Percentiles rank a stretch among this genome's conserved stretches.
These are phyloP conservation scores for Cephus pulcher DNA, from an alignment of 2,888 invertebrate genomes.

Conservation along the genomic window DNA sequence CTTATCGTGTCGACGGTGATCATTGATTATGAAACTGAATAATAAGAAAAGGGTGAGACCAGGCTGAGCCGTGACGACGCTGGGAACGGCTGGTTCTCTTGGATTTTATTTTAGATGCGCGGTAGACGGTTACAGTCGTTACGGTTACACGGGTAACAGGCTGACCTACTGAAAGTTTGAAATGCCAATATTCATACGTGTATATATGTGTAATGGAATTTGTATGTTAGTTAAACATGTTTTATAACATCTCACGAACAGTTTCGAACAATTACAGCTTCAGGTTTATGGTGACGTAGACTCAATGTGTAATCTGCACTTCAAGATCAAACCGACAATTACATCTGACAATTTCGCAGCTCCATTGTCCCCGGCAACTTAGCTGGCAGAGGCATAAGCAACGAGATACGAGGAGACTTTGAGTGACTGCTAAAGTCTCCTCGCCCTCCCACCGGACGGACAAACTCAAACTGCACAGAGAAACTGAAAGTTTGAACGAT, in stretches of 20 bases:
- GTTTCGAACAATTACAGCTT: neutral
- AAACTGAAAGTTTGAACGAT: neutral
- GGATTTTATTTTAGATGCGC: too few species aligned
- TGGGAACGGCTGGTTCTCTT: too few species aligned
- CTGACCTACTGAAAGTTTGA: neutral
- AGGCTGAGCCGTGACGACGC: too few species aligned
- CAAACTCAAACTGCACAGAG: neutral
- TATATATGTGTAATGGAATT: too few species aligned
- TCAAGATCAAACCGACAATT: conserved; percentile 24
- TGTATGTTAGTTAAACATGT: neutral
- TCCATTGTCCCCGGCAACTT: conserved; percentile 15
- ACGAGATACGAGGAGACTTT: neutral
- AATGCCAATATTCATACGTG: neutral
- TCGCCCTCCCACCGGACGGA: neutral
- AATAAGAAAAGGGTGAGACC: too few species aligned
- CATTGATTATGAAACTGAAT: too few species aligned
- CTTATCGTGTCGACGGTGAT: too few species aligned
- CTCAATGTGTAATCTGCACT: conserved; percentile 13
- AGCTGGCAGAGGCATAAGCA: neutral
- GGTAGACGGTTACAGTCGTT: too few species aligned
- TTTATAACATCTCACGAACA: neutral
- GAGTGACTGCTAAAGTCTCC: neutral
- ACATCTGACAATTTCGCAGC: conserved; percentile 23
- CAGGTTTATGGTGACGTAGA: neutral
- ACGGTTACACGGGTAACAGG: neutral